A percentile compares a stretch with the other conserved stretches of the same genome.
Evolutionary conservation across 2,888 invertebrate species (phyloP).

Genomic region (Pristionchus maxplancki): DNA sequence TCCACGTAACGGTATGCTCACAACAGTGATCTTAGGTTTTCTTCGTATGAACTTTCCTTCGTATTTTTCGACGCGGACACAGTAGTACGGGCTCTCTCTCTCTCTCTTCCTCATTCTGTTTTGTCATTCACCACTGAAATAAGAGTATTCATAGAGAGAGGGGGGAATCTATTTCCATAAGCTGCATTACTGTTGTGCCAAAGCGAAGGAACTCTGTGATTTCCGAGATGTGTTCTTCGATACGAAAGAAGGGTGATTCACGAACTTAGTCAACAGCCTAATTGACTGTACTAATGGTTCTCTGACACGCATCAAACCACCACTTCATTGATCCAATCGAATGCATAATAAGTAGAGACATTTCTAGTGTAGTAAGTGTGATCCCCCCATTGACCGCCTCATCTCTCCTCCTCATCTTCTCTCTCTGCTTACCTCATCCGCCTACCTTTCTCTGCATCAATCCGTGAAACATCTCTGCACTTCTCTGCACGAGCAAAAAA

Average conservation of each 20-base stretch:
- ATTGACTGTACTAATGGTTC: not conserved
- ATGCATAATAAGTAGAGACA: not conserved
- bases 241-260: not conserved
- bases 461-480: not conserved
- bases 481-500: conserved; percentile 1
- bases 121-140: not conserved
- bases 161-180: not conserved
- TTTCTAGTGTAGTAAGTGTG: not conserved
- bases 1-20: not conserved
- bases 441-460: not conserved
- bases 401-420: not conserved
- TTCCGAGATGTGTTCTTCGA: not conserved
- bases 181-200: not conserved
- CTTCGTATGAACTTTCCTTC: not conserved
- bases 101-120: not conserved
- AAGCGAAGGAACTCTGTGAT: not conserved
- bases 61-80: not conserved
- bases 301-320: not conserved
- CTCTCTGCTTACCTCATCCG: conserved; percentile 31
- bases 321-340: not conserved
- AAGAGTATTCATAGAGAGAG: not conserved
- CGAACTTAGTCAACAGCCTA: not conserved
- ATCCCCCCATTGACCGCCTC: not conserved
- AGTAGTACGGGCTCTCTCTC: not conserved
- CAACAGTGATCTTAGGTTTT: conserved; percentile 4